Base-by-base conservation (phyloP, 92 coral and sea anemone species). In the Palythoa caribaeorum region DNA sequence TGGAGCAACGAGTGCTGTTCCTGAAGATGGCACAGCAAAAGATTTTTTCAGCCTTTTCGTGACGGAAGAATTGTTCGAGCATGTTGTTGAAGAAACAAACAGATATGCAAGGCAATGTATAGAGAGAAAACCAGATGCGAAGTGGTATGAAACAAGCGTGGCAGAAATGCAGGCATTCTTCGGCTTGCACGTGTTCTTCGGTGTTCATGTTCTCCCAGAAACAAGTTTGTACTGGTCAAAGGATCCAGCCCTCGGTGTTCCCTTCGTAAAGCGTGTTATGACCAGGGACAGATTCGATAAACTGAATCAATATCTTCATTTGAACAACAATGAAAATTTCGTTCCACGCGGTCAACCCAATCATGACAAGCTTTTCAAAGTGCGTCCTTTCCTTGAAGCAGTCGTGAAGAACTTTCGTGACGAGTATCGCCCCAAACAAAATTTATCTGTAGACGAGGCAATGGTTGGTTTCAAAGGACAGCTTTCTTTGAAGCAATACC, bases 321-420 rank as follows among this genome's bases (percentile, higher is more conserved):
- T 80, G 59, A 90, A 90, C 84, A 79, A 87, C 68, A 87, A 87
- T 38, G 71, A 65, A 68, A 90, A 90, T 60, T 75, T 71, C 16
- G 55, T 87, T 71, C 88, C 88, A 51, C 73, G 88, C 13, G 63
- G 88, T 10, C 90, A 87, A 39, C 93, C 90, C 47, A 86, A 86
- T 78, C 90, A 90, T 55, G 83, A 85, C 77, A 86, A 90, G 66
- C 76, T 85, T 5, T 90, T 85, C 87, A 90, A 90, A 86, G 93
- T 90, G 80, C 93, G 52, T 36, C 88, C 90, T 20, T 57, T 91
- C 35, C 59, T 91, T 7, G 88, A 91, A 40, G 37, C 80, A 17
- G 83, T 91, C 8, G 71, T 73, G 74, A 48, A 53, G 72, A 66
- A 19, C 38, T 20, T 73, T 38, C 57, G 7, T 6, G 84, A 88